Percentiles rank a stretch among this genome's conserved stretches.
phyloP scores from a whole-genome alignment of 2,888 invertebrate genomes.

The Lissocephala sabroskyi region DNA sequence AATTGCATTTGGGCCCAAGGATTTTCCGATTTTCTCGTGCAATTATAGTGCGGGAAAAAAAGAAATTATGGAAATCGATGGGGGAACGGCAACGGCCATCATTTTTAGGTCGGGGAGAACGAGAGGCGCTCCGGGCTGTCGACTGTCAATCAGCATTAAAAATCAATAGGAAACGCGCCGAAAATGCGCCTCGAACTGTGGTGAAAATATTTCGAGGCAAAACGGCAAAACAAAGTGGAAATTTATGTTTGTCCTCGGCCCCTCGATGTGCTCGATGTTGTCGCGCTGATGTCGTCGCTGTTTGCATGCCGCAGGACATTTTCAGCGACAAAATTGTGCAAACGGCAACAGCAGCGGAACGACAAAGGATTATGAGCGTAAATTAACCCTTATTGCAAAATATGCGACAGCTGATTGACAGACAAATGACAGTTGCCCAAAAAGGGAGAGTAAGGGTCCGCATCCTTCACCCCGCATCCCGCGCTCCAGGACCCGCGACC shows the following conservation, averaged over 20 bases:
- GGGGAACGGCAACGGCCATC: slow-evolving; percentile 3
- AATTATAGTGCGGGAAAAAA: too few relatives aligned
- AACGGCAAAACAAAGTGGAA: slow-evolving; percentile 22
- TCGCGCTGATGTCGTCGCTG: slow-evolving; percentile 17
- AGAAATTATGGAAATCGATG: slow-evolving; percentile 35
- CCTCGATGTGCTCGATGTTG: slow-evolving; percentile 7
- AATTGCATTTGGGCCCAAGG: too few relatives aligned
- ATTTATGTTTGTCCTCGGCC: slow-evolving; percentile 10
- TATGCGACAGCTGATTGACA: slow-evolving; percentile 63
- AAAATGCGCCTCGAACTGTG: slow-evolving; percentile 14
- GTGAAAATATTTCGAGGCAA: slow-evolving; percentile 1
- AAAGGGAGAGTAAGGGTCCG: slow-evolving; percentile 5
- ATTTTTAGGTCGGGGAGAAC: too few relatives aligned
- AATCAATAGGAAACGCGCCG: slow-evolving; percentile 37
- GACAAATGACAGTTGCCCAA: slow-evolving; percentile 58
- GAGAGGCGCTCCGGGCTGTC: too few relatives aligned
- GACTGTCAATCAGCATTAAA: slow-evolving; percentile 60
- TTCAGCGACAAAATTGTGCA: slow-evolving; percentile 49
- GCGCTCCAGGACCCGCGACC: too few relatives aligned
- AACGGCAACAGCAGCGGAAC: slow-evolving; percentile 19
- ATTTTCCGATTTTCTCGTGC: not conserved
- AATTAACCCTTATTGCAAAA: slow-evolving; percentile 64
- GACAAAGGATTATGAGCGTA: slow-evolving; percentile 59
- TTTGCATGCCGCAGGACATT: slow-evolving; percentile 25
- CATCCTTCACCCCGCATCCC: not conserved